phyloP scores from a whole-genome alignment of 2,113 vertebrate genomes.

The Anarrhichthys ocellatus region DNA sequence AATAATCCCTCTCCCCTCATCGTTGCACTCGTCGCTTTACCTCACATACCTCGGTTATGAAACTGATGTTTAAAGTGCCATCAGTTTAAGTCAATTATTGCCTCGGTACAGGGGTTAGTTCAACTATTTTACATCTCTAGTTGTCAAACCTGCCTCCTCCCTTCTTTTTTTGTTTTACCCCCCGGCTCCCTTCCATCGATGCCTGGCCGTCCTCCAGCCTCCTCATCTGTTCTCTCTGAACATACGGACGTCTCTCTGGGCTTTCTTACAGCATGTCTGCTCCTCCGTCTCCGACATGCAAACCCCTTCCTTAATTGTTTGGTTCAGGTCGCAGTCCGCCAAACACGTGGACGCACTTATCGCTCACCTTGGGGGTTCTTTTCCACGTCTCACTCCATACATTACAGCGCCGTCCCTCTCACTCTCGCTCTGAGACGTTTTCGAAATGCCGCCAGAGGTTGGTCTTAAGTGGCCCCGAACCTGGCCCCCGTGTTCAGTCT shows the following conservation, averaged over 20 bases:
- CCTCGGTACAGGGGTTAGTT: constrained; percentile 33
- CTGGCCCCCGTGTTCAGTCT: constrained; percentile 57
- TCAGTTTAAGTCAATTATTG: constrained; percentile 46
- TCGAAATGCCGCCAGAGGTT: constrained; percentile 51
- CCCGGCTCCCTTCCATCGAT: constrained; percentile 2
- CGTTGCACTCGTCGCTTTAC: constrained; percentile 37
- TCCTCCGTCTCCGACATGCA: constrained; percentile 58
- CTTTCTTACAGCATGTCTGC: constrained; percentile 54
- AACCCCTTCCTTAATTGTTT: constrained; percentile 61
- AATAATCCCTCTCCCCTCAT: constrained; percentile 65
- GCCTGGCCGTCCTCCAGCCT: constrained; percentile 59
- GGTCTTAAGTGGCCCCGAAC: constrained; percentile 71
- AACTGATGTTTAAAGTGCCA: constrained; percentile 48
- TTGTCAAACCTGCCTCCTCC: constrained; percentile 24
- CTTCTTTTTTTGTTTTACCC: not conserved
- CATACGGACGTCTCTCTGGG: constrained; percentile 56
- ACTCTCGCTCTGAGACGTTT: constrained; percentile 45
- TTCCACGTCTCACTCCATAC: constrained; percentile 35
- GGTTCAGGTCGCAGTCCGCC: constrained; percentile 48
- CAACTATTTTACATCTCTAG: constrained; percentile 26
- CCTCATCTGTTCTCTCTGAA: constrained; percentile 58
- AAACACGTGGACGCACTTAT: constrained; percentile 77
- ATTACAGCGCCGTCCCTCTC: constrained; percentile 23
- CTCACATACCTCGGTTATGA: constrained; percentile 59
- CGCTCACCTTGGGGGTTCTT: constrained; percentile 68